Percentiles rank a stretch among this genome's conserved stretches.
phyloP scores from a whole-genome alignment of 2,113 vertebrate species.

The cat (Felis catus) region F.catus_Fca126_mat1.0 CM031412.1:73604501-73605000 shows the following conservation, averaged over 20 bases:
- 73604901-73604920: not conserved
- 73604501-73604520: not conserved
- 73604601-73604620: not conserved
- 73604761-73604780: not conserved
- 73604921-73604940: slow-evolving; percentile 10
- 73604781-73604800: slow-evolving; percentile 78
- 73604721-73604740: not conserved
- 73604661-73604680: not conserved
- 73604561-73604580: not conserved
- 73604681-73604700: not conserved
- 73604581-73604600: slow-evolving; percentile 39
- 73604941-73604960: slow-evolving; percentile 57
- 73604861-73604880: not conserved
- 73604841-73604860: not conserved
- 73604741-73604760: not conserved
- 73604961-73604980: not conserved
- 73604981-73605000: not conserved
- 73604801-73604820: slow-evolving; percentile 27
- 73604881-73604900: not conserved
- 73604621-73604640: not conserved
- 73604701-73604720: not conserved
- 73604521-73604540: not conserved
- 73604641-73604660: not conserved
- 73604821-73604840: slow-evolving; percentile 37
- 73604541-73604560: not conserved